phyloP scores from a whole-genome alignment of 2,113 vertebrate genomes.

The Alethe diademata region DNA sequence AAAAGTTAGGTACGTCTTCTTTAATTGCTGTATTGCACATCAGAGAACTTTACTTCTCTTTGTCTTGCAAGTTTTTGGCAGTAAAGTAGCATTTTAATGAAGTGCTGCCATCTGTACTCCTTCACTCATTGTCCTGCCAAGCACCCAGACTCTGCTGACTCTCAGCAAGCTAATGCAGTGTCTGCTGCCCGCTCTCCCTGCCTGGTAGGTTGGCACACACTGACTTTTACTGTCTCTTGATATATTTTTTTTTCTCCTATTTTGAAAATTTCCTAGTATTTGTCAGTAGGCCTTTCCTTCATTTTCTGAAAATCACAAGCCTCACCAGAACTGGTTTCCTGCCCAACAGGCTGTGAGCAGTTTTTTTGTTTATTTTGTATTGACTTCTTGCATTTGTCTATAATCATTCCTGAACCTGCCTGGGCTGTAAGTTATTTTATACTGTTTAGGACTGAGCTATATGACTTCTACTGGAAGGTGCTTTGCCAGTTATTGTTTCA shows the following conservation, averaged over 20 bases:
- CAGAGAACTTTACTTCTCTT: constrained; percentile 52
- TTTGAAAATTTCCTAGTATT: neutral
- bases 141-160: neutral
- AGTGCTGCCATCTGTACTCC: constrained; percentile 50
- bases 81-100: constrained; percentile 65
- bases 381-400: neutral
- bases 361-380: neutral
- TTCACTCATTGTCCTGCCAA: constrained; percentile 19
- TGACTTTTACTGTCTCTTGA: neutral
- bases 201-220: neutral
- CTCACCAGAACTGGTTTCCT: neutral
- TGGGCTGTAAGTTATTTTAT: constrained; percentile 53
- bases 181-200: neutral
- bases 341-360: neutral
- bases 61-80: constrained; percentile 51
- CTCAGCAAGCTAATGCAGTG: constrained; percentile 8
- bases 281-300: neutral
- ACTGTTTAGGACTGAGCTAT: constrained; percentile 42
- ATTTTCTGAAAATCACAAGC: neutral
- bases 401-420: constrained; percentile 30
- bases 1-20: constrained; percentile 66
- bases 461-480: constrained; percentile 28
- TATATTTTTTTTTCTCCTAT: neutral
- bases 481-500: constrained; percentile 51
- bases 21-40: constrained; percentile 68